Conservation (phyloP, 2,888 invertebrate genomes). For the Asteroscopus sphinx region DNA sequence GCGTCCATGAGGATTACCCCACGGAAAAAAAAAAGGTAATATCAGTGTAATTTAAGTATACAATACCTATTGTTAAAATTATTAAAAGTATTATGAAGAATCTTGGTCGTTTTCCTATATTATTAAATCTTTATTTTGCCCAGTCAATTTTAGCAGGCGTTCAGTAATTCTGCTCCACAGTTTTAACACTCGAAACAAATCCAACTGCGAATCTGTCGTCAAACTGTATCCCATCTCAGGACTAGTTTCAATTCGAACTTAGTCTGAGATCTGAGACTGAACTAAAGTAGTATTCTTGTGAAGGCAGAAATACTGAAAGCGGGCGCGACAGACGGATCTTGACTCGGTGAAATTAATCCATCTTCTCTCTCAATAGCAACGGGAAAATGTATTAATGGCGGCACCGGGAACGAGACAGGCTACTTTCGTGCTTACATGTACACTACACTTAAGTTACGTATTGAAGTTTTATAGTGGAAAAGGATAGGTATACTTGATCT, state of each 20-base stretch:
- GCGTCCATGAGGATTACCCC: too few species aligned
- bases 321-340: conserved; percentile 78
- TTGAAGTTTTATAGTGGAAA: conserved; percentile 12
- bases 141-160: conserved; percentile 17
- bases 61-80: too few species aligned
- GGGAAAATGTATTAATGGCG: conserved; percentile 75
- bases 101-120: too few species aligned
- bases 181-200: conserved; percentile 70
- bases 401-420: conserved; percentile 40
- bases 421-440: conserved; percentile 43
- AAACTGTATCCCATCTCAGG: conserved; percentile 76
- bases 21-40: too few species aligned
- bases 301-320: conserved; percentile 77
- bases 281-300: conserved; percentile 82
- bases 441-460: conserved; percentile 12
- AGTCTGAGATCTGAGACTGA: conserved; percentile 70
- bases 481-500: conserved; percentile 7
- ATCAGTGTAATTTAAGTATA: too few species aligned
- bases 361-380: conserved; percentile 75
- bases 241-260: conserved; percentile 85
- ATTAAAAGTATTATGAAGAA: too few species aligned
- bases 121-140: too few species aligned
- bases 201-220: conserved; percentile 79
- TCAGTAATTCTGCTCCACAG: conserved; percentile 44
- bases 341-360: conserved; percentile 86